These are phyloP conservation scores for Catotricha subobsoleta DNA, from an alignment of 2,888 invertebrate genomes.

Conservation along the genomic window DNA sequence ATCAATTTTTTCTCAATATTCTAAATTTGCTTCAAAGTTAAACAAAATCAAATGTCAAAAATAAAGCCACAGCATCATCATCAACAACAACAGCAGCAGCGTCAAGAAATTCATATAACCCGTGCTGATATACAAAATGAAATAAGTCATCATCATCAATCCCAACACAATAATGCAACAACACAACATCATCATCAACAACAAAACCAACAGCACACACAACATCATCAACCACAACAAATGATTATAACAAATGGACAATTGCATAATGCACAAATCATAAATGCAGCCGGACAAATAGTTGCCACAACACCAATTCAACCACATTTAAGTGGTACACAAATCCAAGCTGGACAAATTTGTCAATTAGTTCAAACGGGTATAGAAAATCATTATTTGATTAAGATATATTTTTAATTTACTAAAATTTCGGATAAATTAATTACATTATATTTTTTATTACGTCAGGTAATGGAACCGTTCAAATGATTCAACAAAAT, in stretches of 20 bases:
- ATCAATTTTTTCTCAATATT: conserved; percentile 10
- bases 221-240: conserved; percentile 13
- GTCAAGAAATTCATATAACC: conserved; percentile 6
- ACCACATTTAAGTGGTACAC: conserved; percentile 19
- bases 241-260: conserved; percentile 22
- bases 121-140: conserved; percentile 3
- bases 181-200: conserved; percentile 4
- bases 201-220: conserved; percentile 1
- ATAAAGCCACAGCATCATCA: conserved; percentile 12
- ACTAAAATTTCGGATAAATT: background rate
- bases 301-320: conserved; percentile 20
- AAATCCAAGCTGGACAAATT: conserved; percentile 19
- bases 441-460: background rate
- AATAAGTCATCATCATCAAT: background rate
- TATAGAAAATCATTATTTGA: background rate
- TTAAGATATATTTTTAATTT: background rate
- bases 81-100: conserved; percentile 9
- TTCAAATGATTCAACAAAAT: conserved; percentile 29
- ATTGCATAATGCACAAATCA: conserved; percentile 24
- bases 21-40: conserved; percentile 13
- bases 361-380: conserved; percentile 16
- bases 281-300: conserved; percentile 25
- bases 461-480: conserved; percentile 19
- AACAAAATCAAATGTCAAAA: conserved; percentile 9
- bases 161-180: background rate